Evolutionary conservation across 2,113 vertebrate genomes (phyloP).

Genomic region (Phylloscopus whistleri): DNA sequence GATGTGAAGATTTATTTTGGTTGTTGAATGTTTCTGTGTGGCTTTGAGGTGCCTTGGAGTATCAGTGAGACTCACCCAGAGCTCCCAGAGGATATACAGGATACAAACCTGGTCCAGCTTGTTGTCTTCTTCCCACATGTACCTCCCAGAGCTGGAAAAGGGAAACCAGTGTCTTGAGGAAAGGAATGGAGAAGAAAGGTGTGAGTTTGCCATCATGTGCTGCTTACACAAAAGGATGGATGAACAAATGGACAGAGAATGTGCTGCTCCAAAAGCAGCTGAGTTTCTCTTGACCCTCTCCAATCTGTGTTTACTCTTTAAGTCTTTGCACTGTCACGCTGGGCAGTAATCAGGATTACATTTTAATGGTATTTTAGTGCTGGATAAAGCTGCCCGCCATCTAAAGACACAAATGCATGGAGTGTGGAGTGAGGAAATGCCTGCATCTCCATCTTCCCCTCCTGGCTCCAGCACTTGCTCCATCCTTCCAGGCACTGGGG

Average conservation of each 20-base stretch:
- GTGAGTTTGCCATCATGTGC: not conserved
- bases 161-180: not conserved
- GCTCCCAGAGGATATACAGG: rapidly evolving
- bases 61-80: not conserved
- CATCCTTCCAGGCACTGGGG: not conserved
- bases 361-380: not conserved
- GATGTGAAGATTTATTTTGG: not conserved
- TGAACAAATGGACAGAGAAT: rapidly evolving
- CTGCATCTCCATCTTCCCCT: not conserved
- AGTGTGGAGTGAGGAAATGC: not conserved
- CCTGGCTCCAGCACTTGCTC: not conserved
- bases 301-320: not conserved
- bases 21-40: not conserved
- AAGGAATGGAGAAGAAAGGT: not conserved
- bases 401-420: not conserved
- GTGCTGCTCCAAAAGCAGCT: not conserved
- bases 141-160: not conserved
- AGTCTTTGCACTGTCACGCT: not conserved
- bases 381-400: not conserved
- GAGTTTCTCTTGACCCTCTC: not conserved
- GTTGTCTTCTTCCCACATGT: not conserved
- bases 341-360: not conserved
- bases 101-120: not conserved
- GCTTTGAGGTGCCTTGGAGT: not conserved
- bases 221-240: not conserved